Conservation (phyloP, 2,113 vertebrate species). For the Alectura lathami region DNA sequence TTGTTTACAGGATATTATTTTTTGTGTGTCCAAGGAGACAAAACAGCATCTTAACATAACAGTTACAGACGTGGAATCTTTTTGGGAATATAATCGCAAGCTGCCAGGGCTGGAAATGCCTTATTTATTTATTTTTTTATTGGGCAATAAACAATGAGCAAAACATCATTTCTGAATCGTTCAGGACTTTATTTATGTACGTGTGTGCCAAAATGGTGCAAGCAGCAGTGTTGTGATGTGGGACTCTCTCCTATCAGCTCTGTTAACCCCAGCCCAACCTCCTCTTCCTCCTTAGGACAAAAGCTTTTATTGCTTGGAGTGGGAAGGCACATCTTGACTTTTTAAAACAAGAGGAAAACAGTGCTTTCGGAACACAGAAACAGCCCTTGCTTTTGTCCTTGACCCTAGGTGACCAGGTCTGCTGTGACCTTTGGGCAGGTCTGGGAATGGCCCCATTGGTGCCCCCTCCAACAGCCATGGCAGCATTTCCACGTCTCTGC, state of each 20-base stretch:
- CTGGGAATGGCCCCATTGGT: not conserved
- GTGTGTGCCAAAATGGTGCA: not conserved
- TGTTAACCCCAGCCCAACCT: not conserved
- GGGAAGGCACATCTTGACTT: not conserved
- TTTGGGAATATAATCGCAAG: not conserved
- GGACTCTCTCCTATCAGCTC: not conserved
- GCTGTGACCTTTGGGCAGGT: not conserved
- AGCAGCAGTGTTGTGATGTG: not conserved
- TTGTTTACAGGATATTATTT: not conserved
- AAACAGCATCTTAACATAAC: not conserved
- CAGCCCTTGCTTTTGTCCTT: not conserved
- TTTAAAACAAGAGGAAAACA: not conserved
- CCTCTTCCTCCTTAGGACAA: not conserved
- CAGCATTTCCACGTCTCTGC: not conserved
- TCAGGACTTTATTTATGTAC: not conserved
- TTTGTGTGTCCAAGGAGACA: not conserved
- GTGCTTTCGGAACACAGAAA: not conserved
- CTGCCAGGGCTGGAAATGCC: not conserved
- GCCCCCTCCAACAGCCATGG: not conserved
- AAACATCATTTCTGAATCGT: not conserved
- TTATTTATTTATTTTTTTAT: too few relatives aligned
- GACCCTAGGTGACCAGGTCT: not conserved
- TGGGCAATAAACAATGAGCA: not conserved
- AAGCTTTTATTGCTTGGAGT: not conserved
- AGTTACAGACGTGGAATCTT: rapidly evolving